Percentiles rank a stretch among this genome's conserved stretches.
These are phyloP conservation scores for Microplitis deprimator DNA, from an alignment of 2,888 invertebrate species.

Conservation along the genomic window DNA sequence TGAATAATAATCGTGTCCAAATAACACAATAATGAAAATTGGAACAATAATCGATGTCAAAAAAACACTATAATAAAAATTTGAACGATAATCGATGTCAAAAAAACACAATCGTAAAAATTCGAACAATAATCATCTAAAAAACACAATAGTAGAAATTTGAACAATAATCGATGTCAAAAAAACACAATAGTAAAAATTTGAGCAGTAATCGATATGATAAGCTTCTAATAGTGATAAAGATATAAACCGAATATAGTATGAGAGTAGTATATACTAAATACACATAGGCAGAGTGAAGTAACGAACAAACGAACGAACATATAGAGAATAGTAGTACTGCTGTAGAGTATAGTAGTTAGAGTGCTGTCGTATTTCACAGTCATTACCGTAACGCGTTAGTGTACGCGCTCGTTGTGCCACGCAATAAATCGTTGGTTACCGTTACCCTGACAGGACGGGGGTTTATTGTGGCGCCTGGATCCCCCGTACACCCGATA, in stretches of 20 bases:
- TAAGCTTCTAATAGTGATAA: not conserved
- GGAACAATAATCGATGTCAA: too few relatives aligned
- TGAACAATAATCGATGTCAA: not conserved
- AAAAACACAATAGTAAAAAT: not conserved
- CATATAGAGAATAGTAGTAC: constrained; percentile 14
- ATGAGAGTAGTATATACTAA: not conserved
- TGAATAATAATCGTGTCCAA: too few relatives aligned
- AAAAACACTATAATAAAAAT: too few relatives aligned
- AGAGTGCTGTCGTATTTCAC: constrained; percentile 66
- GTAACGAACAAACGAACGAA: constrained; percentile 13
- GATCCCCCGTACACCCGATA: constrained; percentile 31
- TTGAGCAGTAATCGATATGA: not conserved
- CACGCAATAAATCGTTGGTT: constrained; percentile 66
- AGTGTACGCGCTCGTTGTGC: constrained; percentile 61
- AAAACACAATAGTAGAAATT: not conserved
- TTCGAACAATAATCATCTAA: too few relatives aligned
- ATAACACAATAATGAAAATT: too few relatives aligned
- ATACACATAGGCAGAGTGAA: not conserved
- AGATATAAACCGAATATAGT: not conserved
- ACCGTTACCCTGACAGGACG: constrained; percentile 59
- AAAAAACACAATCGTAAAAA: too few relatives aligned
- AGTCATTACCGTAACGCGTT: constrained; percentile 67
- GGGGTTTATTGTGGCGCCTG: constrained; percentile 59
- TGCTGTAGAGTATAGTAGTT: constrained; percentile 46
- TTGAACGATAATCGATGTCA: too few relatives aligned